Conservation (phyloP, 2,113 vertebrate genomes). For the Dunckerocampus dactyliophorus region DNA sequence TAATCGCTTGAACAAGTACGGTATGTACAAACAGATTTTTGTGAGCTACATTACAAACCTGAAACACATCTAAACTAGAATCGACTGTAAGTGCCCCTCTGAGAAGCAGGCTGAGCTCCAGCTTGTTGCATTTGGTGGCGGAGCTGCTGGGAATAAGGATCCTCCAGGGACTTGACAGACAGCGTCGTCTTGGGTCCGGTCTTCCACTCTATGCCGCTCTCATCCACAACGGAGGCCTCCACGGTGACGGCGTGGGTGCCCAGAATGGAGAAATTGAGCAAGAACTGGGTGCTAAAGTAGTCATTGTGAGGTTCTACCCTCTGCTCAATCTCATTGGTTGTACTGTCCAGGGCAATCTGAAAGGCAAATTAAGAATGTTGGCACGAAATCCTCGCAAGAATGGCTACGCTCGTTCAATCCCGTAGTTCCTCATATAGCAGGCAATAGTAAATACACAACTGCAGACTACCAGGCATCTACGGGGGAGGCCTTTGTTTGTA, state of each 20-base stretch:
- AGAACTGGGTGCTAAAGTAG: slow-evolving; percentile 98
- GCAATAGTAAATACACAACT: too few species aligned
- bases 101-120: slow-evolving; percentile 49
- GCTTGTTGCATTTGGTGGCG: slow-evolving; percentile 79
- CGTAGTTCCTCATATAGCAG: too few species aligned
- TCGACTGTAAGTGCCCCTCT: slow-evolving; percentile 55
- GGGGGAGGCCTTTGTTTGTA: too few species aligned
- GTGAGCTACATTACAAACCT: neutral
- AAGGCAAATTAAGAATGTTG: slow-evolving; percentile 13
- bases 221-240: slow-evolving; percentile 92
- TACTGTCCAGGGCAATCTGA: slow-evolving; percentile 83
- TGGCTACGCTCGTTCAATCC: too few species aligned
- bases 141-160: slow-evolving; percentile 90
- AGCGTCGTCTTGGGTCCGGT: slow-evolving; percentile 89
- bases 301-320: slow-evolving; percentile 95
- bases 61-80: slow-evolving; percentile 35
- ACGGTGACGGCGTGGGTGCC: slow-evolving; percentile 91
- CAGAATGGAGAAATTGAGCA: slow-evolving; percentile 88
- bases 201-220: slow-evolving; percentile 89
- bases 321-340: slow-evolving; percentile 94
- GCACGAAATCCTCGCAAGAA: neutral
- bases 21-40: slow-evolving; percentile 32
- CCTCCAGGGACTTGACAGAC: slow-evolving; percentile 90
- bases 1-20: slow-evolving; percentile 40
- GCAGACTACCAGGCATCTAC: too few species aligned